phyloP scores from a whole-genome alignment of 2,113 vertebrate genomes.

The Prietella phreatophila region DNA sequence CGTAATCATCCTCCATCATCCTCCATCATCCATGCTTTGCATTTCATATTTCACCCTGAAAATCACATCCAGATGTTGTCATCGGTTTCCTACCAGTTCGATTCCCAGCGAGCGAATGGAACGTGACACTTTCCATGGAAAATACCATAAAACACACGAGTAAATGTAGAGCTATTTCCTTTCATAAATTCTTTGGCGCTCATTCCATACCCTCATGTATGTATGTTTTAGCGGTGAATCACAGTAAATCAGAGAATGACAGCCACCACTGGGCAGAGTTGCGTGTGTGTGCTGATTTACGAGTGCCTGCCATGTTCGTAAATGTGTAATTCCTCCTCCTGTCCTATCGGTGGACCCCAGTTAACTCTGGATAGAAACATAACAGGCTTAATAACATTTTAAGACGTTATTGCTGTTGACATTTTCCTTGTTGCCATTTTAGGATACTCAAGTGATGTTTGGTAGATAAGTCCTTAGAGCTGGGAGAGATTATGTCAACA shows the following conservation, averaged over 20 bases:
- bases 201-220: conserved; percentile 45
- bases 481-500: not conserved
- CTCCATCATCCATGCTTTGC: conserved; percentile 50
- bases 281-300: conserved; percentile 57
- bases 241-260: conserved; percentile 66
- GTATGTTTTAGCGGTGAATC: conserved; percentile 53
- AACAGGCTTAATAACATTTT: not conserved
- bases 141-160: conserved; percentile 71
- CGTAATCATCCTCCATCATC: not conserved
- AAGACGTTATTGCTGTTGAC: not conserved
- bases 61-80: conserved; percentile 77
- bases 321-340: conserved; percentile 60
- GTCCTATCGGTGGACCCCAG: conserved; percentile 48
- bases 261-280: conserved; percentile 59
- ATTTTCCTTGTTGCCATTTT: not conserved
- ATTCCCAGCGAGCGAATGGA: conserved; percentile 69
- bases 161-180: conserved; percentile 68
- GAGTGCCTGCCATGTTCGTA: conserved; percentile 30
- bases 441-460: not conserved
- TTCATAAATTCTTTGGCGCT: conserved; percentile 72
- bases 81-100: conserved; percentile 63
- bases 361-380: conserved; percentile 14
- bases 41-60: conserved; percentile 69
- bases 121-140: conserved; percentile 76
- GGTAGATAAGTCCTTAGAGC: not conserved